These are phyloP conservation scores for Ceratothoa steindachneri DNA, from an alignment of 2,888 invertebrate species.

Conservation along the genomic window DNA sequence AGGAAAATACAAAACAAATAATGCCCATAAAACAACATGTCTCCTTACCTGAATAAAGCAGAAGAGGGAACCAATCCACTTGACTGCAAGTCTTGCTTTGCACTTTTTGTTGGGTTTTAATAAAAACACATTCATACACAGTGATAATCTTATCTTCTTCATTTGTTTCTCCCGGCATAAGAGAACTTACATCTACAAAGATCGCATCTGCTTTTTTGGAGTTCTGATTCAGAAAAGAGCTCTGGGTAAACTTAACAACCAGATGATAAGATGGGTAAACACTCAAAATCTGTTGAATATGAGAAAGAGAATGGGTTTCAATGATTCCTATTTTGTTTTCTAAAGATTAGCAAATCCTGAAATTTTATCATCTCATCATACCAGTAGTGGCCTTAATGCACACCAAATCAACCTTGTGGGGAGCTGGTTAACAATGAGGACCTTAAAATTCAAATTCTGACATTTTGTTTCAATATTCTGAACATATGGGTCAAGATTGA, in stretches of 20 bases:
- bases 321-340: too few relatives aligned
- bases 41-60: not conserved
- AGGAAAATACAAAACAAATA: too few relatives aligned
- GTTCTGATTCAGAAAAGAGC: not conserved
- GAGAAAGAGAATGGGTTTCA: too few relatives aligned
- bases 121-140: not conserved
- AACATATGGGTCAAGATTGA: too few relatives aligned
- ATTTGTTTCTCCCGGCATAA: not conserved
- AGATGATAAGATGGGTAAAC: not conserved
- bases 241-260: not conserved
- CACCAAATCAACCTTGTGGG: too few relatives aligned
- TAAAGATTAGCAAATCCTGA: too few relatives aligned
- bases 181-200: not conserved
- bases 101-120: not conserved
- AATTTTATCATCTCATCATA: too few relatives aligned
- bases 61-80: not conserved
- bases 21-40: too few relatives aligned
- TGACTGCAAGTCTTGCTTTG: not conserved
- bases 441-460: too few relatives aligned
- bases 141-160: not conserved
- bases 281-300: not conserved
- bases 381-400: too few relatives aligned
- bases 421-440: too few relatives aligned
- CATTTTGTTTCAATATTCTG: too few relatives aligned
- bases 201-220: not conserved